These are phyloP conservation scores for Brachyalestes nurse DNA, from an alignment of 2,797 vertebrate species.

Conservation along the genomic window DNA sequence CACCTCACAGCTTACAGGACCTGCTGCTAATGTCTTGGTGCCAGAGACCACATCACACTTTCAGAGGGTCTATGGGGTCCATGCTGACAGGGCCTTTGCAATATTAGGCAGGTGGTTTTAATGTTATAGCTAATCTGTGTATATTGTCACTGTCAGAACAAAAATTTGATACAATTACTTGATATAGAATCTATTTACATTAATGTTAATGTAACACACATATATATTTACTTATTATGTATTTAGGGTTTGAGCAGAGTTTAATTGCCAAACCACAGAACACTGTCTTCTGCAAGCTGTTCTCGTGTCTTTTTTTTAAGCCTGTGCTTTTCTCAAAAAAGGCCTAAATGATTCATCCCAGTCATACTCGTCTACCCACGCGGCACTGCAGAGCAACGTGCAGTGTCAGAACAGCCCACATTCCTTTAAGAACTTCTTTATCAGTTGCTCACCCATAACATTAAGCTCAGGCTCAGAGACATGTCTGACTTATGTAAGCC, in stretches of 20 bases:
- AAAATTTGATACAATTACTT: no score
- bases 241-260: background rate
- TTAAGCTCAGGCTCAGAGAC: conserved; percentile 65
- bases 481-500: conserved; percentile 54
- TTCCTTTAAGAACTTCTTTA: conserved; percentile 78
- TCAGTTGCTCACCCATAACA: conserved; percentile 76
- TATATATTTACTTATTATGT: background rate
- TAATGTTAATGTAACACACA: no score
- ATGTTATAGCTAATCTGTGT: no score
- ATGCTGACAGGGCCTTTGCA: no score
- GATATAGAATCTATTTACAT: no score
- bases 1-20: no score
- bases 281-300: conserved; percentile 27
- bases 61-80: no score
- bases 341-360: conserved; percentile 76
- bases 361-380: conserved; percentile 77
- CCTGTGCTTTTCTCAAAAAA: conserved; percentile 65
- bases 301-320: conserved; percentile 57
- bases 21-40: no score
- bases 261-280: conserved; percentile 19
- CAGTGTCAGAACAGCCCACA: conserved; percentile 77
- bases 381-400: conserved; percentile 74
- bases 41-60: no score
- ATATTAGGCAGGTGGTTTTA: no score
- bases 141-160: no score